Conservation (phyloP, 2,113 vertebrate genomes). For the Perognathus longimembris region DNA sequence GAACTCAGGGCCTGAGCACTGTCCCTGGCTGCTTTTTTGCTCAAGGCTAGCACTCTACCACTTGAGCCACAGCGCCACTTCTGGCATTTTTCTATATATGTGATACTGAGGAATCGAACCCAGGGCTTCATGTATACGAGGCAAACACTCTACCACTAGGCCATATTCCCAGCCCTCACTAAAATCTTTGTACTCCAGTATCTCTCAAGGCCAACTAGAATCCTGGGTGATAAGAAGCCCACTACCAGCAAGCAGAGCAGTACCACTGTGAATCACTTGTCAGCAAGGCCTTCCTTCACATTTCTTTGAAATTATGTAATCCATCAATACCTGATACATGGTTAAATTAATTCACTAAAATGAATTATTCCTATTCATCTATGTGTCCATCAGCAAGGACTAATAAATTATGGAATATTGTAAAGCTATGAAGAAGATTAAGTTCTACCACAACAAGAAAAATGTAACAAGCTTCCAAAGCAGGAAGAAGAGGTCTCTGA, state of each 20-base stretch:
- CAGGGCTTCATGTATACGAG: no score
- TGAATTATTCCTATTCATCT: background rate
- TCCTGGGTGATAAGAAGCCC: background rate
- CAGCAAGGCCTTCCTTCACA: background rate
- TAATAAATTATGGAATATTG: background rate
- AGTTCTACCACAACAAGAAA: background rate
- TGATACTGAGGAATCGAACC: no score
- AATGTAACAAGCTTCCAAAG: background rate
- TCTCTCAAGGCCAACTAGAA: background rate
- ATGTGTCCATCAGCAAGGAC: background rate
- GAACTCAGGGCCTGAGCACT: no score
- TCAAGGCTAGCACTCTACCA: no score
- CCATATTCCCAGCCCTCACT: no score
- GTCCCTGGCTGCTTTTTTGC: no score
- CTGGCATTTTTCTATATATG: no score
- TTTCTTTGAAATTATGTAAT: background rate
- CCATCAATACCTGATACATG: background rate
- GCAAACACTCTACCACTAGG: no score
- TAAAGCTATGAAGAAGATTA: background rate
- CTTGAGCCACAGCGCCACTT: no score
- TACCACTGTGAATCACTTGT: background rate
- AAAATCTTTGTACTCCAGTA: no score
- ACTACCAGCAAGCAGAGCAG: background rate
- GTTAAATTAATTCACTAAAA: background rate
- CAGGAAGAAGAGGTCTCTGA: background rate